phyloP scores from a whole-genome alignment of 2,888 invertebrate genomes.

The Eurytoma adleriae region DNA sequence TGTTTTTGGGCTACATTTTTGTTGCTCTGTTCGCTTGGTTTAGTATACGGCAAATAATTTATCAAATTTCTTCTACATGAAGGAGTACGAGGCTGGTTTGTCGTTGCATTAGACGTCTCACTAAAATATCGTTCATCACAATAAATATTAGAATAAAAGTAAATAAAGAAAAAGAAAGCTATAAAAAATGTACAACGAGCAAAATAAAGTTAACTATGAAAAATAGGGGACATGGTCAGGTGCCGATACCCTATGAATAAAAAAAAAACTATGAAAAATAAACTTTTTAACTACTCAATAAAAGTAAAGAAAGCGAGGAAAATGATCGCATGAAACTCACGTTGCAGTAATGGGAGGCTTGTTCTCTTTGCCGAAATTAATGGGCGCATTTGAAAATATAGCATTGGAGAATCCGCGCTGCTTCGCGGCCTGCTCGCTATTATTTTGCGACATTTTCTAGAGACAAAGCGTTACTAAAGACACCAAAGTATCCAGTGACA shows the following conservation, averaged over 20 bases:
- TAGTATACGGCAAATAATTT: slow-evolving; percentile 44
- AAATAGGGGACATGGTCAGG: not conserved
- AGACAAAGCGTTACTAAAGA: slow-evolving; percentile 17
- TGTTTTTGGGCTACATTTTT: slow-evolving; percentile 55
- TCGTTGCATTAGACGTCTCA: slow-evolving; percentile 23
- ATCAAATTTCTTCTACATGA: slow-evolving; percentile 51
- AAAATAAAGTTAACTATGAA: not conserved
- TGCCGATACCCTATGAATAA: no score
- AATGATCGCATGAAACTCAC: slow-evolving; percentile 62
- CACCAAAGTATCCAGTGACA: slow-evolving; percentile 23
- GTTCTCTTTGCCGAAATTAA: slow-evolving; percentile 68
- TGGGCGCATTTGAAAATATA: slow-evolving; percentile 71
- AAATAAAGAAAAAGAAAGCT: not conserved
- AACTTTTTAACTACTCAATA: not conserved
- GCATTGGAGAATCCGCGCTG: slow-evolving; percentile 70
- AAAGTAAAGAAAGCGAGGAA: slow-evolving; percentile 18
- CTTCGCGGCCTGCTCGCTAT: slow-evolving; percentile 38
- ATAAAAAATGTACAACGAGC: not conserved
- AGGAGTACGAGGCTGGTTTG: slow-evolving; percentile 26
- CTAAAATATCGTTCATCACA: not conserved
- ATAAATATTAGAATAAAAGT: not conserved
- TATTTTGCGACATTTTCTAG: slow-evolving; percentile 64
- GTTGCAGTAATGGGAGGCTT: slow-evolving; percentile 61
- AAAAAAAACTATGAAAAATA: slow-evolving; percentile 1
- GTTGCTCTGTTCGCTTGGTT: slow-evolving; percentile 15